phyloP scores from a whole-genome alignment of 2,113 vertebrate genomes.

The Alces alces region DNA sequence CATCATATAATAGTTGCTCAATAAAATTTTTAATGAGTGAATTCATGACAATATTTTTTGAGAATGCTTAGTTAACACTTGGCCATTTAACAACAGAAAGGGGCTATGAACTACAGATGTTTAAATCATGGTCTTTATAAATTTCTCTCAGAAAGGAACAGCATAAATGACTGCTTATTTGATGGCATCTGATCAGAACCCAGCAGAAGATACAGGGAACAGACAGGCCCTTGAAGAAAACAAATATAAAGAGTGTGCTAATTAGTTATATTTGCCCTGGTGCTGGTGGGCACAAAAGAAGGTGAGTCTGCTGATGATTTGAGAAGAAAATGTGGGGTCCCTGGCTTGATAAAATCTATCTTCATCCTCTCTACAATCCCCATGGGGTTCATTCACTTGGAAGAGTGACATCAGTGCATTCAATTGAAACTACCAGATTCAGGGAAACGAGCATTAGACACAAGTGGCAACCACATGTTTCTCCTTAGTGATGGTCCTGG shows the following conservation, averaged over 20 bases:
- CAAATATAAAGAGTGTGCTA: background rate
- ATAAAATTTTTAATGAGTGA: background rate
- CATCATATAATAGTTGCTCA: background rate
- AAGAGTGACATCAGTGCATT: conserved; percentile 17
- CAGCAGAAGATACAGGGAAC: background rate
- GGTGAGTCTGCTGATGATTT: background rate
- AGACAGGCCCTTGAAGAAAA: conserved; percentile 12
- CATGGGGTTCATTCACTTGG: conserved; percentile 31
- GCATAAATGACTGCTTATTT: background rate
- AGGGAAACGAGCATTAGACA: background rate
- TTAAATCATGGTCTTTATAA: conserved; percentile 6
- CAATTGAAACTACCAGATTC: conserved; percentile 8
- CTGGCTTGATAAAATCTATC: conserved; percentile 46
- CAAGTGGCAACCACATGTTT: conserved; percentile 53
- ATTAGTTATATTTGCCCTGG: conserved; percentile 44
- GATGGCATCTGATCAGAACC: background rate
- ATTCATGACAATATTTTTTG: background rate
- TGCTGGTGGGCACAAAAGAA: conserved; percentile 13
- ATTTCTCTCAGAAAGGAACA: background rate
- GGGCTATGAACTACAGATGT: background rate
- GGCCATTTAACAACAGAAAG: background rate
- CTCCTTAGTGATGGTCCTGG: conserved; percentile 30
- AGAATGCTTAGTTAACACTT: background rate
- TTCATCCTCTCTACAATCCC: conserved; percentile 28
- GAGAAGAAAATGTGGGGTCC: background rate